phyloP scores from a whole-genome alignment of 2,797 vertebrate species.

The Brachymystax lenok region DNA sequence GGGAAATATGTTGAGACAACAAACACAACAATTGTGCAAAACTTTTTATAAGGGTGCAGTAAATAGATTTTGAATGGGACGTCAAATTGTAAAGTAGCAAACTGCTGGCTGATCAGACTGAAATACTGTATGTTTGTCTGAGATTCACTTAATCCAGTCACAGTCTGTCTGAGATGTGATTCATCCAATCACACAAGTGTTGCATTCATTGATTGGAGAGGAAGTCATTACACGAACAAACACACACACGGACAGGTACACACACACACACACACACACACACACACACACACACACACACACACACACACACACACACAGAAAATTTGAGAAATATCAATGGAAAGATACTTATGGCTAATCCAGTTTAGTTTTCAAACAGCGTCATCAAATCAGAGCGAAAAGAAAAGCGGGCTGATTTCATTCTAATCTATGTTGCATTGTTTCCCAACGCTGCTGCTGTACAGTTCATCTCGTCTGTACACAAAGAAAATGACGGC shows the following conservation, averaged over 20 bases:
- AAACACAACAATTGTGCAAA: not conserved
- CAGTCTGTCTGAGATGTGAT: constrained; percentile 4
- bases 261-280: not conserved
- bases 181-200: not conserved
- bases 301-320: not conserved
- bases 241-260: not conserved
- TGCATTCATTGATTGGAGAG: constrained; percentile 1
- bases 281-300: constrained; percentile 17
- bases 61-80: constrained; percentile 7
- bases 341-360: constrained; percentile 65
- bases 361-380: constrained; percentile 67
- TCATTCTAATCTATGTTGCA: constrained; percentile 63
- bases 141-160: constrained; percentile 6
- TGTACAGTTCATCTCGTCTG: constrained; percentile 62
- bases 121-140: not conserved
- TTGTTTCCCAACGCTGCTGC: constrained; percentile 58
- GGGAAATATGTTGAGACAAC: not conserved
- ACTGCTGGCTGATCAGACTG: constrained; percentile 6
- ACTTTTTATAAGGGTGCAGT: not conserved
- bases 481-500: constrained; percentile 54
- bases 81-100: not conserved
- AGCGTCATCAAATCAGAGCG: constrained; percentile 59
- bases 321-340: constrained; percentile 40
- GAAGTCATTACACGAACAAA: not conserved
- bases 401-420: constrained; percentile 52